These are phyloP conservation scores for Mesoclemmys tuberculata DNA, from an alignment of 2,113 vertebrate genomes.

Conservation along the genomic window DNA sequence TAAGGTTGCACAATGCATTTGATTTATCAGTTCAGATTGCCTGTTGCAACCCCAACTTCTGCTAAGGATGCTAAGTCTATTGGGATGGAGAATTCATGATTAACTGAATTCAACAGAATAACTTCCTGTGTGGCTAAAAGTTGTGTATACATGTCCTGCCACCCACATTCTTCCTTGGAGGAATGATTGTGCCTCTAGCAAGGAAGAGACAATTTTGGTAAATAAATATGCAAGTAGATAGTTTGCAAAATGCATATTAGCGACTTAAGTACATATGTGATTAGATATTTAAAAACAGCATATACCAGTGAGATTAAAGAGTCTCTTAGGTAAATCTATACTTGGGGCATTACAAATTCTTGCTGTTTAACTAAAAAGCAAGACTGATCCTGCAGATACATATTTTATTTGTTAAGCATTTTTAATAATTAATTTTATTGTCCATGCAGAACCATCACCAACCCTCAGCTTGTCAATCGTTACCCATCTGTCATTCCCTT, in stretches of 20 bases:
- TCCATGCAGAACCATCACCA: neutral
- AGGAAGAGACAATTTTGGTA: constrained; percentile 46
- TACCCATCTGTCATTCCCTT: constrained; percentile 35
- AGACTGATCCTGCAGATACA: constrained; percentile 38
- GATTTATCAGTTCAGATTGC: neutral
- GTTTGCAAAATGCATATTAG: constrained; percentile 61
- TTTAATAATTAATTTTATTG: constrained; percentile 63
- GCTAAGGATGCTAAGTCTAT: rapidly evolving
- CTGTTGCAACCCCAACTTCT: rapidly evolving
- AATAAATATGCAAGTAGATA: constrained; percentile 59
- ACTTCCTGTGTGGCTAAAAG: neutral
- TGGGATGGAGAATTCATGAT: neutral
- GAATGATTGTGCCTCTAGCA: neutral
- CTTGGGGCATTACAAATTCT: constrained; percentile 55
- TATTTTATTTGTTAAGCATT: constrained; percentile 24
- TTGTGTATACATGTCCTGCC: neutral
- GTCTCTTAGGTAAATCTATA: constrained; percentile 59
- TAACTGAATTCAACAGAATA: neutral
- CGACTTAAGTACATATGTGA: constrained; percentile 64
- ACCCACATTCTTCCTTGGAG: neutral
- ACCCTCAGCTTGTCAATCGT: constrained; percentile 18
- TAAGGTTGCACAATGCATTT: neutral
- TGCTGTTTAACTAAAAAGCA: constrained; percentile 63
- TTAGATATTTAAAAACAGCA: constrained; percentile 52
- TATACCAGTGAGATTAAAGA: constrained; percentile 44